These are phyloP conservation scores for Tetraneura akinire DNA, from an alignment of 1,140 invertebrate species.

Conservation along the genomic window DNA sequence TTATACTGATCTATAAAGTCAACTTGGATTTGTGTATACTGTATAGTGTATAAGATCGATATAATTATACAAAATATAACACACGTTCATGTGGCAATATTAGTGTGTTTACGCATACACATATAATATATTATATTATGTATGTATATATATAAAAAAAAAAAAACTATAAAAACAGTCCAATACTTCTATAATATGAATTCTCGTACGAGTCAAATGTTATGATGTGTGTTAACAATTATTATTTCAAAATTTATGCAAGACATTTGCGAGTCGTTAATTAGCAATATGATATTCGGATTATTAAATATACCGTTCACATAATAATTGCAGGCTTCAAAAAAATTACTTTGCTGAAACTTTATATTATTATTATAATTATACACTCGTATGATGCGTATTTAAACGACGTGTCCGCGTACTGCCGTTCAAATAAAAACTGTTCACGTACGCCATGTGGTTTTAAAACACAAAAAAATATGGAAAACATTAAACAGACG, in stretches of 20 bases:
- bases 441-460: background rate
- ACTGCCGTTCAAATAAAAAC: background rate
- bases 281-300: background rate
- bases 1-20: too few species aligned
- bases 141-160: too few species aligned
- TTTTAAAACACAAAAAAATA: background rate
- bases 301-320: background rate
- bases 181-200: too few species aligned
- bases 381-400: background rate
- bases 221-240: too few species aligned
- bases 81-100: too few species aligned
- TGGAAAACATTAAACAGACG: background rate
- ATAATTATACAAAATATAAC: too few species aligned
- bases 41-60: too few species aligned
- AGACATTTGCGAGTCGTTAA: background rate
- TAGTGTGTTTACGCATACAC: too few species aligned
- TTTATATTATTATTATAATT: background rate
- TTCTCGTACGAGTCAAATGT: too few species aligned
- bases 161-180: too few species aligned
- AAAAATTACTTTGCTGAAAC: background rate
- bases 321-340: slow-evolving; percentile 6
- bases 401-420: background rate
- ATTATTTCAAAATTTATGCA: background rate
- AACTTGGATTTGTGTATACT: too few species aligned
- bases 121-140: too few species aligned